Base-by-base conservation (phyloP, 2,888 invertebrate genomes). In the Megamerina dolium region DNA sequence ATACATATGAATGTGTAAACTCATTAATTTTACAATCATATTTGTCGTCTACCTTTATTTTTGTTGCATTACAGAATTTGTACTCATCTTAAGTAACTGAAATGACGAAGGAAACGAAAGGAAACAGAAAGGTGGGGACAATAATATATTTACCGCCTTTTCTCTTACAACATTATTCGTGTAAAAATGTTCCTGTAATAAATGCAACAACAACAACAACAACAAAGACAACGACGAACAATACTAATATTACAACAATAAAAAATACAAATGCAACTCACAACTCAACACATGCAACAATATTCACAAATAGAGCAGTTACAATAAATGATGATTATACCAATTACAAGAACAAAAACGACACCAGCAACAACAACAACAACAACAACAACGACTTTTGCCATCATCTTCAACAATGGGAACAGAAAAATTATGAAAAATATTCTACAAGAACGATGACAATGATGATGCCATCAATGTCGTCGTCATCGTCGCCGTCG, bases 81-180 rank as follows among this genome's bases (percentile, higher is more conserved):
- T n/a, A n/a, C n/a, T n/a, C n/a, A n/a, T n/a, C n/a, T n/a, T n/a
- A n/a, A n/a, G n/a, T n/a, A n/a, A n/a, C n/a, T n/a, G n/a, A n/a
- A n/a, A n/a, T n/a, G n/a, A n/a, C n/a, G n/a, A n/a, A n/a, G n/a
- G n/a, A n/a, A n/a, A n/a, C n/a, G n/a, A n/a, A n/a, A n/a, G n/a
- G n/a, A n/a, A n/a, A n/a, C n/a, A n/a, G n/a, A n/a, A n/a, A n/a
- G n/a, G n/a, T n/a, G 53, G 60, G 60, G 57, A 61, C 63, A 57
- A 61, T 62, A 64, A 62, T 60, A 58, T 62, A 61, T 62, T 62
- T 63, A 60, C 61, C 63, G 60, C 63, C 63, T 56, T 59, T 58
- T 49, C 58, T 61, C 60, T n/a, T n/a, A n/a, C n/a, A n/a, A n/a
- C n/a, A n/a, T n/a, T 57, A 52, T 54, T 54, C 62, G 56, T 59